Conservation (phyloP, 2,888 invertebrate genomes). For the Oxyscelio sp. region DNA sequence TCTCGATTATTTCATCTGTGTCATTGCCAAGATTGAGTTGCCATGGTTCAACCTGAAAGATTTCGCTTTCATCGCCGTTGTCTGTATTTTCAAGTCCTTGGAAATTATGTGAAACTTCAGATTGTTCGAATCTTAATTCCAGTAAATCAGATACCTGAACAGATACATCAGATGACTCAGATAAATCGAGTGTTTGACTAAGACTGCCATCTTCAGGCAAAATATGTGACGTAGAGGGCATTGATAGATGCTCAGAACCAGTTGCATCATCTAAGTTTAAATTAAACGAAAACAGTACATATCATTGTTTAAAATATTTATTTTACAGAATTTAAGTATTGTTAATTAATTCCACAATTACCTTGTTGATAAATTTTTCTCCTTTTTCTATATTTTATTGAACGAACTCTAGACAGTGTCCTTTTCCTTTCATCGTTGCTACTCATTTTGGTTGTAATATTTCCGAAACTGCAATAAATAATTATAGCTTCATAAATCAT, state of each 20-base stretch:
- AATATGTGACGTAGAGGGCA: constrained; percentile 12
- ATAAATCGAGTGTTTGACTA: no score
- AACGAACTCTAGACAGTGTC: constrained; percentile 5
- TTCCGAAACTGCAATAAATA: background rate
- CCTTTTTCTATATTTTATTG: constrained; percentile 6
- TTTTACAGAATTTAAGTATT: background rate
- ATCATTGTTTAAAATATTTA: background rate
- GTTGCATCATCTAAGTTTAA: constrained; percentile 9
- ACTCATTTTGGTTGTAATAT: background rate
- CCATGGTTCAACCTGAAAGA: background rate
- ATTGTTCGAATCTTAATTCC: background rate
- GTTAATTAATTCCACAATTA: background rate
- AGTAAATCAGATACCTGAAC: background rate
- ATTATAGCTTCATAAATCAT: no score
- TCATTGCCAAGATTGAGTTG: background rate
- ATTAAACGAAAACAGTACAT: no score
- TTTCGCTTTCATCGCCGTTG: constrained; percentile 9
- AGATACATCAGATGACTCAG: background rate
- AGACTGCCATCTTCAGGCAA: no score
- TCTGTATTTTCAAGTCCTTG: constrained; percentile 9
- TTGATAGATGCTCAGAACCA: constrained; percentile 14
- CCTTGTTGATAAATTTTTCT: constrained; percentile 4
- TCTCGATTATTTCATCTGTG: background rate
- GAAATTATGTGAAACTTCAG: background rate
- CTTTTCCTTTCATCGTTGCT: constrained; percentile 3